These are phyloP conservation scores for Polyommatus iphigenia DNA, from an alignment of 2,888 invertebrate species.

Conservation along the genomic window DNA sequence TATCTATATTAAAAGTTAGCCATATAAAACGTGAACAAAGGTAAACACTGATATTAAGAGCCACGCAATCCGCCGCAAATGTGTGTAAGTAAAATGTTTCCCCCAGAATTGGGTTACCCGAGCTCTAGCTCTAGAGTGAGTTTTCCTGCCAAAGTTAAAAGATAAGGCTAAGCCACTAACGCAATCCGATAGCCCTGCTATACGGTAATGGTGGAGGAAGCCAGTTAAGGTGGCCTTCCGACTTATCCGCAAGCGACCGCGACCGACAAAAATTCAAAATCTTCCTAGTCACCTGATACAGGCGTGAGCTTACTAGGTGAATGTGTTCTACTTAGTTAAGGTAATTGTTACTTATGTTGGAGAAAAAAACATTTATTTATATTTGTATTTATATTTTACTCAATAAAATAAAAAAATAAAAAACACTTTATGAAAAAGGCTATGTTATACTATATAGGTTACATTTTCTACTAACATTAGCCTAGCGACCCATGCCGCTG, in stretches of 20 bases:
- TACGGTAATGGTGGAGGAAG: conserved; percentile 5
- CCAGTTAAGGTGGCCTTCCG: background rate
- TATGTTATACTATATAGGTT: too few species aligned
- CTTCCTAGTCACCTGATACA: too few species aligned
- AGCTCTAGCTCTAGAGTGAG: conserved; percentile 16
- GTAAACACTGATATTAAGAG: background rate
- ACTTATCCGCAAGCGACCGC: background rate
- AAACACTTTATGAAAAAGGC: too few species aligned
- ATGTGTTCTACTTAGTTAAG: too few species aligned
- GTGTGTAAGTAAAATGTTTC: conserved; percentile 3
- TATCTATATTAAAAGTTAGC: too few species aligned
- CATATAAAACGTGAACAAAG: background rate
- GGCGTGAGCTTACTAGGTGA: too few species aligned
- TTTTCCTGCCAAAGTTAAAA: conserved; percentile 19
- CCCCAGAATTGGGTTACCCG: background rate
- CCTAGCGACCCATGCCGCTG: too few species aligned
- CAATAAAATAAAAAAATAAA: too few species aligned
- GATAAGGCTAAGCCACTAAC: conserved; percentile 22
- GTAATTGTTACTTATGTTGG: too few species aligned
- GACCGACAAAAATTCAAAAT: background rate
- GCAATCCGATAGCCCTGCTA: conserved; percentile 17
- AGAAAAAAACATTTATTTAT: too few species aligned
- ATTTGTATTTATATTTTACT: too few species aligned
- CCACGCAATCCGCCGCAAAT: background rate
- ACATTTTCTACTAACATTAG: too few species aligned